A percentile compares a stretch with the other conserved stretches of the same genome.
These are phyloP conservation scores for Lepilemur septentrionalis DNA, from an alignment of 2,797 vertebrate species.

Conservation along the genomic window DNA sequence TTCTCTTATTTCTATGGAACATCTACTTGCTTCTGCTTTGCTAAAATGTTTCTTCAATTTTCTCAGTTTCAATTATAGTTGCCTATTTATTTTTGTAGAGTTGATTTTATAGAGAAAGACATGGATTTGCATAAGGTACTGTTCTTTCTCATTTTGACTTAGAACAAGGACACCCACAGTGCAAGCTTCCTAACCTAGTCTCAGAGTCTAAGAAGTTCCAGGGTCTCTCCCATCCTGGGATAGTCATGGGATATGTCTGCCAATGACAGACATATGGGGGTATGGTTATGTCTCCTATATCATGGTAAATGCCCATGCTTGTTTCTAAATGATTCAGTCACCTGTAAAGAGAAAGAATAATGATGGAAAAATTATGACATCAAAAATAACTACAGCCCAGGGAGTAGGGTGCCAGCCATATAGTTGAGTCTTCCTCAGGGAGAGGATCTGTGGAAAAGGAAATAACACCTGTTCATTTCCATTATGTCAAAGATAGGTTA, in stretches of 20 bases:
- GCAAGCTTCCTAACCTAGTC: background rate
- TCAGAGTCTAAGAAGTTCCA: background rate
- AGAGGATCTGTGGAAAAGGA: background rate
- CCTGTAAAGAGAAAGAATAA: background rate
- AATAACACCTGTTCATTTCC: background rate
- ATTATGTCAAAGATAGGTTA: background rate
- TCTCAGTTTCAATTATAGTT: background rate
- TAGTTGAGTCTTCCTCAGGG: background rate
- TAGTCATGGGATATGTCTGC: background rate
- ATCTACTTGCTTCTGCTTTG: background rate
- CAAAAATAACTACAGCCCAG: background rate
- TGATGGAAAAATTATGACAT: background rate
- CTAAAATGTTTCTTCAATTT: background rate
- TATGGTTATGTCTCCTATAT: background rate
- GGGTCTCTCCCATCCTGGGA: background rate
- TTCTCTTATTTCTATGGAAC: background rate
- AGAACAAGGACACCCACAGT: background rate
- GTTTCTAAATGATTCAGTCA: background rate
- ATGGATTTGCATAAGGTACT: background rate
- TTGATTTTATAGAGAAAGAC: background rate
- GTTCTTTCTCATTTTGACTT: background rate
- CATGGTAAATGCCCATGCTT: background rate
- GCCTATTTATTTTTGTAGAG: background rate
- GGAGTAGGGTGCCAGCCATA: background rate
- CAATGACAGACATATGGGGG: background rate